Evolutionary conservation across 2,888 invertebrate species (phyloP).

Genomic region (Halictus quadricinctus): DNA sequence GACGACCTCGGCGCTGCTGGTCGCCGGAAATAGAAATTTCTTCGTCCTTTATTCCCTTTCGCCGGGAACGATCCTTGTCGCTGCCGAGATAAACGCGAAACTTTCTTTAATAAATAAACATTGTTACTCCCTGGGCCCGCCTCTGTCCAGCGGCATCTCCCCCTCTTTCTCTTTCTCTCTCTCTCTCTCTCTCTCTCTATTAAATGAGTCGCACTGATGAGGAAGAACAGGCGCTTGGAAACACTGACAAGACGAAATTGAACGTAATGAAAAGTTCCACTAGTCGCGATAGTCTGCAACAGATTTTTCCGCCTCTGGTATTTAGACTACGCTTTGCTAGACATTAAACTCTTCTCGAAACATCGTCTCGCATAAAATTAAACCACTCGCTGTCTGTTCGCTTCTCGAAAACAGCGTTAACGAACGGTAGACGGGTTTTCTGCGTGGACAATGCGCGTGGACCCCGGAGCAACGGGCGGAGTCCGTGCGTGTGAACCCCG

Average conservation of each 20-base stretch:
- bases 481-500: background rate
- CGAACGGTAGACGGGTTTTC: background rate
- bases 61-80: slow-evolving; percentile 23
- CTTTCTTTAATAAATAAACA: slow-evolving; percentile 55
- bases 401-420: background rate
- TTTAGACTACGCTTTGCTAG: background rate
- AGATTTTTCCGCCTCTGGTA: slow-evolving; percentile 21
- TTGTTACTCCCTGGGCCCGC: slow-evolving; percentile 10
- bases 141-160: background rate
- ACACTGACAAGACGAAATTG: slow-evolving; percentile 41
- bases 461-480: background rate
- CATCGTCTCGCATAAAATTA: background rate
- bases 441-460: background rate
- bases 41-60: slow-evolving; percentile 33
- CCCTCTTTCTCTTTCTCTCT: background rate
- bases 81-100: slow-evolving; percentile 39
- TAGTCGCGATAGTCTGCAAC: background rate
- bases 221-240: background rate
- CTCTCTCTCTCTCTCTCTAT: background rate
- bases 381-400: background rate
- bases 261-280: slow-evolving; percentile 40
- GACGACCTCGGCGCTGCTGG: slow-evolving; percentile 7
- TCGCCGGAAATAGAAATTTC: slow-evolving; percentile 47
- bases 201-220: slow-evolving; percentile 29
- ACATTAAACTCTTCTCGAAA: background rate